Evolutionary conservation across 2,888 invertebrate species (phyloP).

Genomic region (Liposcelis brunnea): DNA sequence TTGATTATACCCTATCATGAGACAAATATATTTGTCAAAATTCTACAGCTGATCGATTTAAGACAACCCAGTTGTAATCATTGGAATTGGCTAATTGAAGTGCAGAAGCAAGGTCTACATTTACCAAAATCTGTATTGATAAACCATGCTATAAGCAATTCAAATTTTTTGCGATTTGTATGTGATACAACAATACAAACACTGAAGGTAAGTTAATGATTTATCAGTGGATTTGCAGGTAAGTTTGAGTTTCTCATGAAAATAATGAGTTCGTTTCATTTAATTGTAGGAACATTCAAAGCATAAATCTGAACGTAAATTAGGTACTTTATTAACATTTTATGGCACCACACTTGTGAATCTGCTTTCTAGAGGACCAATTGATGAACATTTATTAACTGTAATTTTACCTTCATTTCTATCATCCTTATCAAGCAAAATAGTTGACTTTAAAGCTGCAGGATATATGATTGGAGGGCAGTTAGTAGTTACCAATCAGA

Average conservation of each 20-base stretch:
- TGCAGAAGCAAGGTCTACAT: slow-evolving; percentile 58
- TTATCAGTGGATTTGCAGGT: slow-evolving; percentile 10
- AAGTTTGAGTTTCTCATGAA: slow-evolving; percentile 5
- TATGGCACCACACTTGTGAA: slow-evolving; percentile 60
- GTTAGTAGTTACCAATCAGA: slow-evolving; percentile 41
- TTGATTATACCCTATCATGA: slow-evolving; percentile 85
- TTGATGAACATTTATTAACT: slow-evolving; percentile 47
- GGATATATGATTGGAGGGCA: slow-evolving; percentile 56
- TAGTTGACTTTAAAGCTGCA: slow-evolving; percentile 53
- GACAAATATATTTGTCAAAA: slow-evolving; percentile 66
- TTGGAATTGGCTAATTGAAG: slow-evolving; percentile 59
- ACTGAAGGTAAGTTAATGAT: slow-evolving; percentile 28
- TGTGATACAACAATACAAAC: slow-evolving; percentile 37
- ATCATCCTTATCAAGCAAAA: slow-evolving; percentile 47
- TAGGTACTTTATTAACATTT: slow-evolving; percentile 54
- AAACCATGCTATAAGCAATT: slow-evolving; percentile 49
- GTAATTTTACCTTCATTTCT: slow-evolving; percentile 53
- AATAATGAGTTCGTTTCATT: background rate
- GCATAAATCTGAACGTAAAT: slow-evolving; percentile 1
- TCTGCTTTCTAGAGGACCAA: slow-evolving; percentile 32
- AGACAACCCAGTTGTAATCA: slow-evolving; percentile 30
- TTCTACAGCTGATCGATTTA: slow-evolving; percentile 59
- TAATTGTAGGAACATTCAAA: slow-evolving; percentile 13
- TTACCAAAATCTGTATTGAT: slow-evolving; percentile 53
- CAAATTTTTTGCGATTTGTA: slow-evolving; percentile 43